Base-by-base conservation (phyloP, 2,113 vertebrate genomes). In the Sclerurus mexicanus region DNA sequence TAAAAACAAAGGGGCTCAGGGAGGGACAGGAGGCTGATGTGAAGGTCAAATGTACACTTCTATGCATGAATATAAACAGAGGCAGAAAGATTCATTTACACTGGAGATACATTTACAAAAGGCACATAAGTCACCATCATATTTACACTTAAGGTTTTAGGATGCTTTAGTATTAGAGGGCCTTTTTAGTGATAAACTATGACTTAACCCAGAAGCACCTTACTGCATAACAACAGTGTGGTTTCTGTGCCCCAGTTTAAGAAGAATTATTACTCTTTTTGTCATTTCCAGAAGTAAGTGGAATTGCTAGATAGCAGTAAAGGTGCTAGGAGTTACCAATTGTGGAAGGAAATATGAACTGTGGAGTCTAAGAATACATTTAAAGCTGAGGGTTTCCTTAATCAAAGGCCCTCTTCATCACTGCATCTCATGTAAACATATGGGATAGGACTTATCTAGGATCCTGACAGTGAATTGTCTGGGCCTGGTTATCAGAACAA, bases 1-100 rank as follows among this genome's bases (percentile, higher is more conserved):
- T 99, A 98, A 81, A 94, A 23, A 31, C 39, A 4, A 2, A 52
- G 14, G 14, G 21, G 10, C 16, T 63, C 0, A 4, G 56, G 46
- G 68, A 25, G 17, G 75, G 31, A 33, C 12, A 21, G 33, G 12
- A 47, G 68, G 23, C 15, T 46, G 44, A 30, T 28, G 17, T 49
- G 47, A 46, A 89, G 39, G 33, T 49, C 63, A 55, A 7, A n/a
- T 63, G 19, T 35, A 11, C 22, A 6, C 7, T 68, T 62, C 7
- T 37, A 12, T 84, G 55, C 23, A 37, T 44, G 6, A 67, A 24
- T 16, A 52, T 60, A 19, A 66, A 35, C 28, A 59, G 82, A 91
- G 62, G 33, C 49, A 87, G 40, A 80, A 50, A 28, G 7, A 18
- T 42, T 68, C 79, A 23, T 84, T 84, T 80, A n/a, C 39, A 11